Evolutionary conservation across 2,888 invertebrate genomes (phyloP).

Genomic region (Acrocera orbiculus): DNA sequence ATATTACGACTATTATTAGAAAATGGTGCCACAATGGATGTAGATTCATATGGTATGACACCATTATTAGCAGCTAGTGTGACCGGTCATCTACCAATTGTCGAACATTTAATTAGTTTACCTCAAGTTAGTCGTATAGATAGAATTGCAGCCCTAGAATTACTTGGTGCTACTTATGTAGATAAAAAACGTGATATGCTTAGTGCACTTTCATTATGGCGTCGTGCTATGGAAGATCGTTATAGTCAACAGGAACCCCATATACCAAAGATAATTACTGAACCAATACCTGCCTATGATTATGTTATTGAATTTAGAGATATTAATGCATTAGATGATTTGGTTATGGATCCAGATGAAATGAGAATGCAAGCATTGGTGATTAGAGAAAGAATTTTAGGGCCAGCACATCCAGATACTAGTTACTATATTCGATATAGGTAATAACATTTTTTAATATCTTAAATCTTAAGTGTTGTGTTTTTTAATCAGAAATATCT

Average conservation of each 20-base stretch:
- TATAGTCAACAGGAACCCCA: conserved; percentile 40
- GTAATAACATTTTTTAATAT: conserved; percentile 12
- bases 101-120: conserved; percentile 71
- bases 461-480: conserved; percentile 14
- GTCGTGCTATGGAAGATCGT: conserved; percentile 75
- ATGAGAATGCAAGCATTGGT: conserved; percentile 92
- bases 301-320: conserved; percentile 67
- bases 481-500: background rate
- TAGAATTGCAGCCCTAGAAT: conserved; percentile 75
- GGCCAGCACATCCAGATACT: conserved; percentile 91
- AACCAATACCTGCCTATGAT: conserved; percentile 74
- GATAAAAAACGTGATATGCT: conserved; percentile 91
- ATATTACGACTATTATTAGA: conserved; percentile 77
- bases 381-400: conserved; percentile 77
- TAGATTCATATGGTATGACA: conserved; percentile 92
- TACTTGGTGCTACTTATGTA: conserved; percentile 89
- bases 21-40: conserved; percentile 81
- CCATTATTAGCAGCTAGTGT: conserved; percentile 86
- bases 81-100: conserved; percentile 82
- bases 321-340: conserved; percentile 60
- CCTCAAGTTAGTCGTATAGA: conserved; percentile 59
- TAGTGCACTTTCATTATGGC: conserved; percentile 76
- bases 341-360: conserved; percentile 84
- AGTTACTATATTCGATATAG: conserved; percentile 85
- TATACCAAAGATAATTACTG: conserved; percentile 56